Conservation (phyloP, 2,113 vertebrate species). For the Paracanthobrama guichenoti region DNA sequence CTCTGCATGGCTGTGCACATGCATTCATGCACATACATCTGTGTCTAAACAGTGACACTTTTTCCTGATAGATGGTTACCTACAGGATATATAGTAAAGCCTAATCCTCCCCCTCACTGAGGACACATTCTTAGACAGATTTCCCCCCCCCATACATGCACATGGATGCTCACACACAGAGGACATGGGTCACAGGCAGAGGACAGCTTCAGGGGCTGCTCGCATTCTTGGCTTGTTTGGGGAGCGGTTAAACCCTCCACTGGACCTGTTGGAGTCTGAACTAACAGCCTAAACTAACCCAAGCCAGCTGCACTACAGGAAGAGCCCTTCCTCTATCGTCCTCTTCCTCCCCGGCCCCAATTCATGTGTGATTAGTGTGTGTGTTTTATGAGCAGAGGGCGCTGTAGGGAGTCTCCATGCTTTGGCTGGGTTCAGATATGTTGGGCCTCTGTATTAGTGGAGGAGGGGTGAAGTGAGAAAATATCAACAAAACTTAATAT, state of each 20-base stretch:
- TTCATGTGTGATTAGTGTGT: slow-evolving; percentile 50
- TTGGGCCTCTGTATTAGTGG: background rate
- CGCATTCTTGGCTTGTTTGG: slow-evolving; percentile 36
- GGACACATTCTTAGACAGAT: slow-evolving; percentile 26
- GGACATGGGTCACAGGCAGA: slow-evolving; percentile 33
- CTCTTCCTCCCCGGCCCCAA: slow-evolving; percentile 8
- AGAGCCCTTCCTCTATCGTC: slow-evolving; percentile 33
- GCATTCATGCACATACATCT: background rate
- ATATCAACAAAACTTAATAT: background rate
- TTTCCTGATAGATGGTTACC: background rate
- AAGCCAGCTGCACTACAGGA: slow-evolving; percentile 54
- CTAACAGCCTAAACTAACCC: slow-evolving; percentile 32
- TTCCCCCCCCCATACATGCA: background rate
- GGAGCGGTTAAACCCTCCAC: slow-evolving; percentile 17
- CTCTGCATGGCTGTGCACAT: background rate
- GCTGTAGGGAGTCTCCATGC: slow-evolving; percentile 4
- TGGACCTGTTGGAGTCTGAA: background rate
- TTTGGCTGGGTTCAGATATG: slow-evolving; percentile 10
- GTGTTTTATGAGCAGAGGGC: slow-evolving; percentile 37
- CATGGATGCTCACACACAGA: background rate
- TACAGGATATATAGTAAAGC: background rate
- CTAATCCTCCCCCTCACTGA: background rate
- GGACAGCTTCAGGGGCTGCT: slow-evolving; percentile 31
- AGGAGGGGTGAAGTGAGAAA: background rate
- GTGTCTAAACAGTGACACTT: background rate